Evolutionary conservation across 1,140 invertebrate genomes (phyloP), one percentile per base, ranked within the genome.

Genomic region (Aphelinus certus): DNA sequence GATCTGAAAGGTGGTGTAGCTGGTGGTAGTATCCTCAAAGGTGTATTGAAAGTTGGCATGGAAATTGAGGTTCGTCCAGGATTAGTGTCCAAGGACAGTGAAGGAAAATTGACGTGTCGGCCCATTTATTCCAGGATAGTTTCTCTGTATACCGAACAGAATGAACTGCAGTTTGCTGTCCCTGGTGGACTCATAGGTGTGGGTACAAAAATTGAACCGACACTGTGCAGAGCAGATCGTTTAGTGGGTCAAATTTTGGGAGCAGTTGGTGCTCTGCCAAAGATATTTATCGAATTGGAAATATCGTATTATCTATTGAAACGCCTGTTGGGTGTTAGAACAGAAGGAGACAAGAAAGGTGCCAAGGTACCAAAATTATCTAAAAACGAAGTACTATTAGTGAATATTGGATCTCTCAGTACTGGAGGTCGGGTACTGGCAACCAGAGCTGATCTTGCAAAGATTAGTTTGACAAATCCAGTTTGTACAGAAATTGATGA

Each of bases 401-500:
- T 99, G 1, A 99, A 99, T 88, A 99, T 99, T 86, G 98, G 98
- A 6, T 99, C 98, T 0, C 88, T 99, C 62, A 99, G 98, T 76
- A 99, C 98, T 45, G 98, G 98, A 63, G 98, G 98, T 3, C 90
- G 97, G 80, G 98, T 99, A 2, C 89, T 97, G 46, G 98, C 97
- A 46, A 98, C 98, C 0, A 98, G 95, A 85, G 96, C 94, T 80
- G 98, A 99, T 93, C 94, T 99, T 85, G 98, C 98, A 3, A 99
- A 99, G 87, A 98, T 99, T 75, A 93, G 95, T 57, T 90, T 99
- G 46, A 98, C 96, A n/a, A 97, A 95, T 88, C 98, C 98, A 2
- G 98, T 99, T 0, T 99, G 98, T 85, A 99, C 98, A 47, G 98
- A 99, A 89, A 93, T 98, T 76, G 96, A 96, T 71, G 98, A 99